phyloP scores from a whole-genome alignment of 2,113 vertebrate species.

The Corythaeola cristata region DNA sequence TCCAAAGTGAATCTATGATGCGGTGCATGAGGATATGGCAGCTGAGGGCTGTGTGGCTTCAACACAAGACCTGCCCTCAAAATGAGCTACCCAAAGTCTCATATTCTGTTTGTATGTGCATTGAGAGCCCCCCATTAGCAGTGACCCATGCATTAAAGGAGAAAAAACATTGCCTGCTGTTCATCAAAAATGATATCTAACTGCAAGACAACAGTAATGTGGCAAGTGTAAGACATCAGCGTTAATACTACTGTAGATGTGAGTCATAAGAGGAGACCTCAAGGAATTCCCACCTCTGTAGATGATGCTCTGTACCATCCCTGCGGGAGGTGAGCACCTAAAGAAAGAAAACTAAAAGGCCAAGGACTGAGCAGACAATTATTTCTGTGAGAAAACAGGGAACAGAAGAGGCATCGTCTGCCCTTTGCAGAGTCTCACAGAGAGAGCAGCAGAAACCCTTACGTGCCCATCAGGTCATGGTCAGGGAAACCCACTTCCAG shows the following conservation, averaged over 20 bases:
- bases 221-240: not conserved
- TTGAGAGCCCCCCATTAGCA: not conserved
- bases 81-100: not conserved
- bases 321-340: not conserved
- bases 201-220: not conserved
- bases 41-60: not conserved
- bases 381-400: not conserved
- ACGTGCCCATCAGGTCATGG: rapidly evolving
- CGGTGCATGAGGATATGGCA: not conserved
- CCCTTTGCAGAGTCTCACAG: not conserved
- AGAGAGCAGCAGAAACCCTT: not conserved
- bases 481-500: not conserved
- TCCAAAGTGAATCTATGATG: rapidly evolving
- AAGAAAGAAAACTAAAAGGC: not conserved
- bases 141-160: not conserved
- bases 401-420: not conserved
- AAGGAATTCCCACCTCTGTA: not conserved
- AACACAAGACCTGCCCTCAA: not conserved
- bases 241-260: not conserved
- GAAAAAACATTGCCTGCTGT: rapidly evolving
- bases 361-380: not conserved
- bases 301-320: not conserved
- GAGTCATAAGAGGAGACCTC: not conserved
- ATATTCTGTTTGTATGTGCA: not conserved
- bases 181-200: not conserved